phyloP scores from a whole-genome alignment of 2,113 vertebrate species.

The Ictalurus punctatus region DNA sequence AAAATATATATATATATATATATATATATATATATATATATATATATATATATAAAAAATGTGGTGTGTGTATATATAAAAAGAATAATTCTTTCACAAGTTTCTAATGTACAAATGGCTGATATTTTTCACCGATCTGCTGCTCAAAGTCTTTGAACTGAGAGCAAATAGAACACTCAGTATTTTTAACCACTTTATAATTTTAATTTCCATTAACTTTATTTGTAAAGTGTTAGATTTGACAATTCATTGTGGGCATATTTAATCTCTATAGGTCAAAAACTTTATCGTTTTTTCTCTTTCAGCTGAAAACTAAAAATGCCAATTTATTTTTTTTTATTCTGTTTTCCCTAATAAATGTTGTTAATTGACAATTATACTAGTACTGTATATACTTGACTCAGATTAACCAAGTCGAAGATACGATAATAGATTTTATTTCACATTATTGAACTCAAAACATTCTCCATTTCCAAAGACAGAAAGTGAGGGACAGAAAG shows the following conservation, averaged over 20 bases:
- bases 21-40: too few relatives aligned
- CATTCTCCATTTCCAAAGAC: too few relatives aligned
- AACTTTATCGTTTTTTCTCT: not conserved
- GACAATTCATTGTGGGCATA: not conserved
- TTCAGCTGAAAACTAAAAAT: too few relatives aligned
- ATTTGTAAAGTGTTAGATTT: not conserved
- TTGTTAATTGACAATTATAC: not conserved
- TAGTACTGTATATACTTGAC: not conserved
- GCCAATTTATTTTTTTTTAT: not conserved
- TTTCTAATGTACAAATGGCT: not conserved
- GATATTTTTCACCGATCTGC: not conserved
- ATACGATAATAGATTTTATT: not conserved
- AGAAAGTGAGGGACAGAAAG: not conserved
- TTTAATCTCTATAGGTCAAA: not conserved
- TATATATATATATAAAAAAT: too few relatives aligned
- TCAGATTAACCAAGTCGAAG: not conserved
- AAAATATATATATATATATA: too few relatives aligned
- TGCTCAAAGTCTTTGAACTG: not conserved
- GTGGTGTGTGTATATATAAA: too few relatives aligned
- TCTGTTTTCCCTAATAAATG: not conserved
- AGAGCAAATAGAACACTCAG: not conserved
- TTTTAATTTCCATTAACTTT: not conserved
- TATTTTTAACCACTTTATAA: not conserved
- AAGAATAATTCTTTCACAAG: too few relatives aligned
- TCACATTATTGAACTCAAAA: too few relatives aligned